Evolutionary conservation across 2,113 vertebrate genomes (phyloP).

Genomic region (Peromyscus polionotus): DNA sequence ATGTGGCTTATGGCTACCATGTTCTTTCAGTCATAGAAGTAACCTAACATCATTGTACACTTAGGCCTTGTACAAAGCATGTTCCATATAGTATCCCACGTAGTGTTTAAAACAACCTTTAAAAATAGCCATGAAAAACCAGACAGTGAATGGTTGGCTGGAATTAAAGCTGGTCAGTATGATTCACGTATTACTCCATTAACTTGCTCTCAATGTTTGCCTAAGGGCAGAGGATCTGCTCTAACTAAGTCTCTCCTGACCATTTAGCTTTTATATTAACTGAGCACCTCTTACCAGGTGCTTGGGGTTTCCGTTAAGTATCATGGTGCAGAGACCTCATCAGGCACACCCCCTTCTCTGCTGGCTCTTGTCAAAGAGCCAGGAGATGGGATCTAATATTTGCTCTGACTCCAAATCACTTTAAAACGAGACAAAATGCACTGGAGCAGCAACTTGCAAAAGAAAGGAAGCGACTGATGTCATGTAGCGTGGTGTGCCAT

Average conservation of each 20-base stretch:
- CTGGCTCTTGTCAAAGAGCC: neutral
- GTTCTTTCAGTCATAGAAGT: neutral
- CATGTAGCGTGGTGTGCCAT: constrained; percentile 56
- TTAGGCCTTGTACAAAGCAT: neutral
- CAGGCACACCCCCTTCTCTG: neutral
- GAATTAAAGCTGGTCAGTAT: neutral
- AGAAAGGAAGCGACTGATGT: constrained; percentile 75
- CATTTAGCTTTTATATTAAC: neutral
- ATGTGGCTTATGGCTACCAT: neutral
- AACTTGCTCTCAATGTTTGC: neutral
- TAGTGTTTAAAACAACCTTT: neutral
- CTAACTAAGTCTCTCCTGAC: neutral
- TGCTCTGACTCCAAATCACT: constrained; percentile 80
- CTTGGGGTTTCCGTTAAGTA: constrained; percentile 26
- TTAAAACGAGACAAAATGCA: constrained; percentile 80
- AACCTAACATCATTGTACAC: neutral
- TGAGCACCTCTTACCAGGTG: neutral
- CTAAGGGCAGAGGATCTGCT: neutral
- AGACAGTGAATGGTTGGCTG: neutral
- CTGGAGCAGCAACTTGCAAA: constrained; percentile 75
- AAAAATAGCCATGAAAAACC: neutral
- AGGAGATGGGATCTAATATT: constrained; percentile 66
- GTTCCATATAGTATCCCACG: neutral
- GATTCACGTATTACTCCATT: neutral
- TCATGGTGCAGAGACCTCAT: neutral